A percentile compares a stretch with the other conserved stretches of the same genome.
phyloP scores from a whole-genome alignment of 2,797 vertebrate species.

The Corythornis leucogaster region DNA sequence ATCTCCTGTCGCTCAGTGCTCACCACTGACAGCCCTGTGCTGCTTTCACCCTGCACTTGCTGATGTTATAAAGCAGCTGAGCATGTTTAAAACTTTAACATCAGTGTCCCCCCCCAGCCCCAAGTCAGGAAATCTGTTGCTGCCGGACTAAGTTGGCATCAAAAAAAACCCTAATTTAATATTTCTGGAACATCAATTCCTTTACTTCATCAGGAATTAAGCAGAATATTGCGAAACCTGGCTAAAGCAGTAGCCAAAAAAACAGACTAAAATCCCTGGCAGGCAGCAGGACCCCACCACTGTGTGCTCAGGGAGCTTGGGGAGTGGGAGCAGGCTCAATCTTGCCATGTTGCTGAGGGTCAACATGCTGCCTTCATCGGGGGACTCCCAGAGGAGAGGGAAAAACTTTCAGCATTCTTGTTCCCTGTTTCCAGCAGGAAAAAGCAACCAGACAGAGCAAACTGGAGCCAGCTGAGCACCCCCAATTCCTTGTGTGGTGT shows the following conservation, averaged over 20 bases:
- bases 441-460: background rate
- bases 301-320: rapidly evolving
- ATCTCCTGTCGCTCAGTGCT: background rate
- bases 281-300: background rate
- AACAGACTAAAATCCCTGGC: background rate
- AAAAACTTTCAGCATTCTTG: background rate
- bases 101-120: background rate
- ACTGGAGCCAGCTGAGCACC: rapidly evolving
- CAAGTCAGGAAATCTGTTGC: background rate
- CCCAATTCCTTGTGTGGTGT: rapidly evolving
- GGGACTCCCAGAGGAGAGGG: background rate
- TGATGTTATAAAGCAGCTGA: background rate
- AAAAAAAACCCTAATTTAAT: conserved; percentile 20
- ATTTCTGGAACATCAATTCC: conserved; percentile 54
- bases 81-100: background rate
- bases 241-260: background rate
- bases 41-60: background rate
- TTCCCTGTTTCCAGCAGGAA: background rate
- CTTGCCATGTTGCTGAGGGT: background rate
- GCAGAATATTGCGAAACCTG: background rate
- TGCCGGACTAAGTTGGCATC: background rate
- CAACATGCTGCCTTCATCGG: background rate
- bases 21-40: rapidly evolving
- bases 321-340: background rate
- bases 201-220: conserved; percentile 24